phyloP scores from a whole-genome alignment of 2,113 vertebrate species.

The Megaceryle maxima region DNA sequence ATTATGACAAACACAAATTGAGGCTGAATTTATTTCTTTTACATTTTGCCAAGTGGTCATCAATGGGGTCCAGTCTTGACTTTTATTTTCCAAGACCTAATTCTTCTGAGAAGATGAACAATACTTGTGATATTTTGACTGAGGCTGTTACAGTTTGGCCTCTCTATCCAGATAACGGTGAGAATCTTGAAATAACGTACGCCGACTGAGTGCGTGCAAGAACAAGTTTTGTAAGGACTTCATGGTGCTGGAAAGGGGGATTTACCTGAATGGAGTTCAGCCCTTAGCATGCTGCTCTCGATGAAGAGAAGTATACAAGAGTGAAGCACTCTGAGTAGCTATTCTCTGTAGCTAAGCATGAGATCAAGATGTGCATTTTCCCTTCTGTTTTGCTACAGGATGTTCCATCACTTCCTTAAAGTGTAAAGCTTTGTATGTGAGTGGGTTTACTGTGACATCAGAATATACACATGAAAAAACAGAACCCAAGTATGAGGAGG shows the following conservation, averaged over 20 bases:
- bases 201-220: neutral
- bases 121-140: neutral
- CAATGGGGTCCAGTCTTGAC: neutral
- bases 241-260: neutral
- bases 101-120: neutral
- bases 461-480: neutral
- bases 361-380: neutral
- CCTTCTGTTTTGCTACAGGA: neutral
- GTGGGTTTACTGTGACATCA: neutral
- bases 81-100: neutral
- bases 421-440: neutral
- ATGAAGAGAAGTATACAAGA: neutral
- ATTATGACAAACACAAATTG: neutral
- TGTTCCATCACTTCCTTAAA: neutral
- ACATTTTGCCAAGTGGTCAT: neutral
- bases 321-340: neutral
- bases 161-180: neutral
- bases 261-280: neutral
- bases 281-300: neutral
- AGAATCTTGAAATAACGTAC: neutral
- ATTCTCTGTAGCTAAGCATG: accelerated
- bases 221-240: neutral
- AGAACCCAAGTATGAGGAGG: neutral
- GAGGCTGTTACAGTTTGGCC: neutral
- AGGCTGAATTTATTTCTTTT: neutral